Evolutionary conservation across 2,888 invertebrate genomes (phyloP), one percentile per base, ranked within the genome.

Genomic region (Drosophila quinaria): DNA sequence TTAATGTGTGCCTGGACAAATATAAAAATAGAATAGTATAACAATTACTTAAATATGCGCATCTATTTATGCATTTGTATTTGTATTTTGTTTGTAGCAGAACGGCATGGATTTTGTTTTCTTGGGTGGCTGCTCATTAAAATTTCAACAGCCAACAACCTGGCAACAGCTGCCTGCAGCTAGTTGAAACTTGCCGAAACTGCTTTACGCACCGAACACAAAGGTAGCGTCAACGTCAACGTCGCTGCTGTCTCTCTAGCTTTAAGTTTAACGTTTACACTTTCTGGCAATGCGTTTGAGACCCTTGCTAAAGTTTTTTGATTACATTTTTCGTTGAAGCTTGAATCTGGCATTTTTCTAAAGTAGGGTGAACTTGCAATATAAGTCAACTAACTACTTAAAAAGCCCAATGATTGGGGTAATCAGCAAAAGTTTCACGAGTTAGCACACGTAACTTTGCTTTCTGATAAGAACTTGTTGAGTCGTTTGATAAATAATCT

Each of bases 161-260:
- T 67, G 60, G 35, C 61, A n/a, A n/a, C n/a, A n/a, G 44, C 47
- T 35, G 81, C 76, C 62, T 61, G 80, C 73, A 63, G 68, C 81
- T 69, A 73, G 73, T 71, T 79, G 37, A 71, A 78, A 78, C 72
- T 80, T 69, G 72, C 46, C 56, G 51, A 75, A 78, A 79, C 78
- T 80, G 78, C 68, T 77, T 78, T 61, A 69, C 73, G 78, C 72
- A 81, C 42, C 17, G 25, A 29, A 13, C 44, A 44, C 9, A 42
- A 50, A 50, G 58, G n/a, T 55, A 25, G 3, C 65, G 59, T 10
- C n/a, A 17, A 13, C 54, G 46, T 52, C 60, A 33, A 11, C 62
- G 50, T 49, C 54, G 19, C 41, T 13, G 41, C 31, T 42, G n/a
- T 37, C 56, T 59, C 17, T 3, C 11, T 58, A 50, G 64, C 65